Evolutionary conservation across 1,140 invertebrate species (phyloP).

Genomic region (Mya arenaria): DNA sequence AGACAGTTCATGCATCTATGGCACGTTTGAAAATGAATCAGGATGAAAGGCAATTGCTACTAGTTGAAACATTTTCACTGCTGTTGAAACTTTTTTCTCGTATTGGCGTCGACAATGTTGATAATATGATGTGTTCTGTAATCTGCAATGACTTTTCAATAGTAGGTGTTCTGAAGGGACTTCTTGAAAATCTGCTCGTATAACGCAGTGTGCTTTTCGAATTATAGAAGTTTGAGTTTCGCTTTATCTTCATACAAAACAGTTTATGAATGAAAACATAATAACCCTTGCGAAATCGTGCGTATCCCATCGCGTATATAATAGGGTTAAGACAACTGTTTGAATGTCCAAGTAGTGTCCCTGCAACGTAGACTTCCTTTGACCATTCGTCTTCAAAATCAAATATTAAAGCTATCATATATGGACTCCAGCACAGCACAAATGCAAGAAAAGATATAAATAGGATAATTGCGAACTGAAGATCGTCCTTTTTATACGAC

Average conservation of each 20-base stretch:
- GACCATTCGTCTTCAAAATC: constrained; percentile 41
- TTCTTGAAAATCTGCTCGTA: not conserved
- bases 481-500: constrained; percentile 32
- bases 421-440: constrained; percentile 31
- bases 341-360: constrained; percentile 39
- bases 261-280: constrained; percentile 48
- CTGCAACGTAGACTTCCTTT: constrained; percentile 38
- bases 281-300: constrained; percentile 41
- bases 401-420: constrained; percentile 30
- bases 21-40: no score
- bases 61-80: no score
- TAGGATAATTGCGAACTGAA: constrained; percentile 42
- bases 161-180: not conserved
- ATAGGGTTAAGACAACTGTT: constrained; percentile 47
- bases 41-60: no score
- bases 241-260: constrained; percentile 34
- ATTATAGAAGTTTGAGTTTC: not conserved
- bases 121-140: no score
- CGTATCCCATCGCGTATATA: constrained; percentile 32
- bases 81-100: no score
- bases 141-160: not conserved
- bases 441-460: constrained; percentile 42
- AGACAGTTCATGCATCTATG: no score
- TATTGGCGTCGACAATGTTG: no score
- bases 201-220: not conserved